Base-by-base conservation (phyloP, 2,888 invertebrate genomes). In the Gymnosoma rotundatum region DNA sequence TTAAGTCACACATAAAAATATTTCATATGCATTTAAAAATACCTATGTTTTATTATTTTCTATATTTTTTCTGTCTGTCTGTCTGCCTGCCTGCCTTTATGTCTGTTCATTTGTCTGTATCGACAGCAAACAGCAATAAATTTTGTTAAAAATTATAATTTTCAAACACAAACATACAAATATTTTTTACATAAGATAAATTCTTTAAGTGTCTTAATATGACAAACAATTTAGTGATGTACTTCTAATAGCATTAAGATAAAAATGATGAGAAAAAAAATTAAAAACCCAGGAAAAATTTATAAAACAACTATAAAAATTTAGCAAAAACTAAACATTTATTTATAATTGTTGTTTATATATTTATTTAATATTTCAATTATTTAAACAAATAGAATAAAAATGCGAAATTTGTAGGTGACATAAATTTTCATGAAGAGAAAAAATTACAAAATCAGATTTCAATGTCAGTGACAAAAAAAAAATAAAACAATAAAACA, bases 81-180 rank as follows among this genome's bases (percentile, higher is more conserved):
- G 45, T 18, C 45, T 8, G 63, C 21, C 56, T 14, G 21, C 42
- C 50, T 54, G 67, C 8, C 42, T 42, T 9, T 42, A 18, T 5
- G n/a, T 16, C 18, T 9, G 42, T 32, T 32, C 1, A 54, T 36
- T 32, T 14, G 21, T 54, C 50, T 48, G 67, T 67, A 83, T 83
- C 66, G 83, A 76, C 83, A 83, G 83, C 79, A 83, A 83, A 76
- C 83, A 79, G 76, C 83, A 83, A 83, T 83, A 83, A 83, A 75
- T 76, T 79, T 83, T 63, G 63, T 66, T 18, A 66, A 79, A 70
- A 70, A 42, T 75, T 75, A 70, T 75, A 79, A 70, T 64, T 63
- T 61, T n/a, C 16, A n/a, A 58, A 52, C n/a, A 48, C 52, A 67
- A 21, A 66, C n/a, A 36, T 20, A 42, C 25, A 25, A 50, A 52